A percentile compares a stretch with the other conserved stretches of the same genome.
Evolutionary conservation across 2,113 vertebrate species (phyloP).

Genomic region (Nanorana parkeri): DNA sequence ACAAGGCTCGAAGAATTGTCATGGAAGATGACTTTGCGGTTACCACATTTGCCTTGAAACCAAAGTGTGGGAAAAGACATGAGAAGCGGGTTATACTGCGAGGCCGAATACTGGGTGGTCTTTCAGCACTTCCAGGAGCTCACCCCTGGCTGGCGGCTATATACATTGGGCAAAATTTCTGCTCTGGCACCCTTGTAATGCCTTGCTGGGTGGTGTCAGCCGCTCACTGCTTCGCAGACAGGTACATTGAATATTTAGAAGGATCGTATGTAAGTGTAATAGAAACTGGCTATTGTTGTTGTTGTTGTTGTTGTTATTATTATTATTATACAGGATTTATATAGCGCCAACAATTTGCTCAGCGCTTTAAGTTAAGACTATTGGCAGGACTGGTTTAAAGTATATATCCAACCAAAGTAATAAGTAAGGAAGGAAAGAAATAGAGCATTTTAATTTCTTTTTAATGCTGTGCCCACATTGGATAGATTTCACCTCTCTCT

Average conservation of each 20-base stretch:
- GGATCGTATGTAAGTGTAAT: neutral
- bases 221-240: slow-evolving; percentile 90
- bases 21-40: neutral
- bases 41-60: slow-evolving; percentile 13
- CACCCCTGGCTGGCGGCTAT: slow-evolving; percentile 93
- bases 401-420: too few species aligned
- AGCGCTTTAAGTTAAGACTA: too few species aligned
- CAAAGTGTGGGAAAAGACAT: slow-evolving; percentile 82
- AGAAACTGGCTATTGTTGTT: neutral
- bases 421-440: too few species aligned
- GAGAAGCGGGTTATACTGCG: slow-evolving; percentile 79
- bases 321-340: too few species aligned
- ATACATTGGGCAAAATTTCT: slow-evolving; percentile 85
- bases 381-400: too few species aligned
- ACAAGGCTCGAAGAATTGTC: slow-evolving; percentile 20
- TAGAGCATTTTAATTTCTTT: too few species aligned
- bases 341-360: too few species aligned
- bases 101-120: slow-evolving; percentile 85
- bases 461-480: too few species aligned
- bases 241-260: slow-evolving; percentile 67
- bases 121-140: slow-evolving; percentile 80
- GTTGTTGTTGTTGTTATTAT: too few species aligned
- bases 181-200: slow-evolving; percentile 85
- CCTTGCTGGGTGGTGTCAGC: slow-evolving; percentile 93
- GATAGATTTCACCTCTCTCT: too few species aligned